Base-by-base conservation (phyloP, 2,888 invertebrate species). In the Tolmerus cingulatus region DNA sequence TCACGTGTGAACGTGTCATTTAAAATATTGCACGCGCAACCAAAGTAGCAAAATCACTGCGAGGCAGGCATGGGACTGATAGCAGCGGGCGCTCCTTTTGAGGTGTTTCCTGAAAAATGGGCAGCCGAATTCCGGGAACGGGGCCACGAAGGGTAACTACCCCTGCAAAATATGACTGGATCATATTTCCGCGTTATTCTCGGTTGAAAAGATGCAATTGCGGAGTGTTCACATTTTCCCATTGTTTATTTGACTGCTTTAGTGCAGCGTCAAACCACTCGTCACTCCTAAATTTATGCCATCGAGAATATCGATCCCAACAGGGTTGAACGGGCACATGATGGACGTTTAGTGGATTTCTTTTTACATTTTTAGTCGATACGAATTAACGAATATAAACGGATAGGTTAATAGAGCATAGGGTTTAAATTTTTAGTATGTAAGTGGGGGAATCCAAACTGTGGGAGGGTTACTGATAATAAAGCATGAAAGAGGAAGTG, bases 1-100 rank as follows among this genome's bases (percentile, higher is more conserved):
- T 78, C 78, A 78, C 78, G 78, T 37, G 37, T 66, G 66, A 66
- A 78, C 43, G 43, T 43, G 43, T 78, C 78, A 43, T 78, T 78
- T 78, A 78, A 78, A 78, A 43, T 78, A 66, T 76, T 19, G 78
- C 78, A 43, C 43, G 34, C 46, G 23, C 19, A 66, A 66, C 66
- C 27, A 27, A 66, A 66, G 66, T 66, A 66, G 66, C 66, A 66
- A 66, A 66, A 66, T 66, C 66, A 66, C 66, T 23, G 66, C 27
- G 12, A 0, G 66, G 23, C 19, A 51, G 51, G 51, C 51, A 5
- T 51, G n/a, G n/a, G 19, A 74, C 30, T 27, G 14, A 16, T 30
- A 9, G 74, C 30, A 19, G 34, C 0, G 43, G 43, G 43, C 0
- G 14, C 16, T 46, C 43, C 14, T 46, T 46, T 46, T 3, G 43